These are phyloP conservation scores for Elgaria multicarinata DNA, from an alignment of 2,113 vertebrate genomes.

Conservation along the genomic window DNA sequence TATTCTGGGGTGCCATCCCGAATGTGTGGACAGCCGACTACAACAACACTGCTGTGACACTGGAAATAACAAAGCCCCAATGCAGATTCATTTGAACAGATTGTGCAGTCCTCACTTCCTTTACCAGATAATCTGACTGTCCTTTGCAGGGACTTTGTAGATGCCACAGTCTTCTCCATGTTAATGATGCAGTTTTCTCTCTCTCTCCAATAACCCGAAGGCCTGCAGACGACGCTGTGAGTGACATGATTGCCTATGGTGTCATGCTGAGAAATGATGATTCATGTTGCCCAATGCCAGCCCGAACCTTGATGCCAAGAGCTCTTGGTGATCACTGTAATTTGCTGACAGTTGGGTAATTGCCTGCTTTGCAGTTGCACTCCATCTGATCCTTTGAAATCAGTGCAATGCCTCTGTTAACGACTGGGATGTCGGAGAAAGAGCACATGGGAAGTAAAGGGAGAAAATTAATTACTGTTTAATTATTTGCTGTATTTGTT, in stretches of 20 bases:
- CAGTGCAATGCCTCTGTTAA: constrained; percentile 21
- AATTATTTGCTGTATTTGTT: constrained; percentile 38
- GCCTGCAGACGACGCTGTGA: constrained; percentile 11
- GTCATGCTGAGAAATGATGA: constrained; percentile 12
- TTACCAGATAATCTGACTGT: neutral
- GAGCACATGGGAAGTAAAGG: constrained; percentile 33
- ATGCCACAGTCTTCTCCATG: constrained; percentile 14
- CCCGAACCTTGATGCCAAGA: neutral
- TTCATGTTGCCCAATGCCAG: constrained; percentile 6
- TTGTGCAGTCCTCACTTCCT: neutral
- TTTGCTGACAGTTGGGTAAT: constrained; percentile 43
- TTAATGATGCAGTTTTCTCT: constrained; percentile 28
- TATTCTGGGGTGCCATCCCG: neutral
- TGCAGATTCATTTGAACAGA: neutral
- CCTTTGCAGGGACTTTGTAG: neutral
- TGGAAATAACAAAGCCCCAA: neutral
- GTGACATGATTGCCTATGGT: constrained; percentile 2
- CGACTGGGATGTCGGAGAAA: constrained; percentile 8
- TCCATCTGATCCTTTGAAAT: constrained; percentile 36
- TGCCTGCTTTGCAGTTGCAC: constrained; percentile 29
- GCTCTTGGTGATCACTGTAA: constrained; percentile 11
- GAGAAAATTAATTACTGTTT: constrained; percentile 37
- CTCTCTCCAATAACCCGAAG: constrained; percentile 37
- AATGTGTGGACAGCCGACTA: neutral
- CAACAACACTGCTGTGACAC: neutral